Base-by-base conservation (phyloP, 2,888 invertebrate genomes). In the Phasia obesa region DNA sequence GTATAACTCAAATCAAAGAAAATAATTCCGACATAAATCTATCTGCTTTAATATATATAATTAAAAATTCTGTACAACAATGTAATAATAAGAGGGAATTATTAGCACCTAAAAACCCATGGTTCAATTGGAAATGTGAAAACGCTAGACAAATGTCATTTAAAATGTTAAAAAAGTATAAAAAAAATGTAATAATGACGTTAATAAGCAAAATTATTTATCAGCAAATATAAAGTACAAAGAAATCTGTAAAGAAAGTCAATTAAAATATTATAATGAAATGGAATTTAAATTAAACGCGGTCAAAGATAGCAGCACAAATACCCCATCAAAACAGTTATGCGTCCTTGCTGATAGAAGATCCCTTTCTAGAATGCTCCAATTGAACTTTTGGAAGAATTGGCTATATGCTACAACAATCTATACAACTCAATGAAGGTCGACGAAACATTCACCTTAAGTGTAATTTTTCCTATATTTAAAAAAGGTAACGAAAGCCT, bases 41-140 rank as follows among this genome's bases (percentile, higher is more conserved):
- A 62, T n/a, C 19, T 25, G 42, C 3, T 62, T 23, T 53, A n/a
- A 53, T 27, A 53, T 15, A 53, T 25, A 25, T 53, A 25, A 53
- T n/a, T n/a, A n/a, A n/a, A n/a, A n/a, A n/a, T n/a, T n/a, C n/a
- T n/a, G n/a, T n/a, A n/a, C n/a, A n/a, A 21, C 1, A 53, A 62
- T 25, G 27, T 27, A 27, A 27, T 27, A 27, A 27, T 6, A 27
- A 27, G 6, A 6, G 27, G 27, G 27, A 27, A 27, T 27, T 6
- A 27, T n/a, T n/a, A n/a, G n/a, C n/a, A n/a, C n/a, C n/a, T n/a
- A n/a, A n/a, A n/a, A n/a, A n/a, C n/a, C 27, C 27, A 27, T 27
- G 27, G 27, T 27, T 27, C 27, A 27, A 27, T 27, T 27, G 27
- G 27, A 27, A 27, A 27, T 27, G 27, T 27, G 3, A 27, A 6